Conservation (phyloP, 2,113 vertebrate species). For the Pimephales promelas region DNA sequence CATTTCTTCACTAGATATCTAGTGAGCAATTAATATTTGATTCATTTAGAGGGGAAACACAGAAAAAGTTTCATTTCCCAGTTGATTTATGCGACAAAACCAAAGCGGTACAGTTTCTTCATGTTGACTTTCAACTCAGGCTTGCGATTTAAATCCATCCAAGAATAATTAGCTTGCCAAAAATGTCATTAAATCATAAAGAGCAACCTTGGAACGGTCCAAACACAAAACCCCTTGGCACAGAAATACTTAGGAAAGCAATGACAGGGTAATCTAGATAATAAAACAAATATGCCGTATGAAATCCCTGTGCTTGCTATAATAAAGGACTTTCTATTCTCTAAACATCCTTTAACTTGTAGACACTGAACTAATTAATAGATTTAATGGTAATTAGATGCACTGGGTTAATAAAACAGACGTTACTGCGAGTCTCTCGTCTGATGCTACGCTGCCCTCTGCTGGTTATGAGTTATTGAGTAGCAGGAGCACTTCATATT, state of each 20-base stretch:
- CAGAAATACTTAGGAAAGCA: not conserved
- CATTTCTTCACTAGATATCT: not conserved
- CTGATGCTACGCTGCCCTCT: slow-evolving; percentile 35
- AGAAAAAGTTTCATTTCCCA: not conserved
- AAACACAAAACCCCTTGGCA: not conserved
- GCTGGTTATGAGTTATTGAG: not conserved
- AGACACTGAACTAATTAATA: not conserved
- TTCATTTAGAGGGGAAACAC: not conserved
- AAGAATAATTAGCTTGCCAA: not conserved
- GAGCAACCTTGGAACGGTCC: not conserved
- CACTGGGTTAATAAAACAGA: not conserved
- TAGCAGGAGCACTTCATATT: not conserved
- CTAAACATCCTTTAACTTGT: not conserved
- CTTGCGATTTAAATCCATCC: not conserved
- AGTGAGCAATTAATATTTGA: not conserved
- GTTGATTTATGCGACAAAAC: not conserved
- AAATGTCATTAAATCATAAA: not conserved
- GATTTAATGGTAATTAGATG: slow-evolving; percentile 17
- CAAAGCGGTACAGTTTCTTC: not conserved
- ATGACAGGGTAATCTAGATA: not conserved
- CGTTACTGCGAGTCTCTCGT: not conserved
- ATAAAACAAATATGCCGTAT: not conserved
- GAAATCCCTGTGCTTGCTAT: not conserved
- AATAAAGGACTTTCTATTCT: not conserved
- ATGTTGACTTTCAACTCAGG: not conserved